A percentile compares a stretch with the other conserved stretches of the same genome.
Conservation (phyloP, 2,113 vertebrate species). For the Myanophis thanlyinensis region DNA sequence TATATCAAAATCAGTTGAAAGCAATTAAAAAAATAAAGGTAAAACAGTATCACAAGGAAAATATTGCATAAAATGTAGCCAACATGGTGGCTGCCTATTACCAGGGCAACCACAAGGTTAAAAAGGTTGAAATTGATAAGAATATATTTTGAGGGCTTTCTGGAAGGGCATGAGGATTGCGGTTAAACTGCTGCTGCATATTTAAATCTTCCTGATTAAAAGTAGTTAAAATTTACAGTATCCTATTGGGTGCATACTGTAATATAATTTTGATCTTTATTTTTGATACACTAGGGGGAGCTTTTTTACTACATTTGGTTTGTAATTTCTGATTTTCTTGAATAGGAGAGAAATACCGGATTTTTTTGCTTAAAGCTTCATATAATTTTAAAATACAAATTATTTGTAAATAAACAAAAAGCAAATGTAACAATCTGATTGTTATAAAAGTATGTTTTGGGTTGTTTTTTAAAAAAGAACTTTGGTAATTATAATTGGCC, state of each 20-base stretch:
- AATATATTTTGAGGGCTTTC: not conserved
- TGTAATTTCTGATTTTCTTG: not conserved
- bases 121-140: too few species aligned
- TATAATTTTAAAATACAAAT: not conserved
- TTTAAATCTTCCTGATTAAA: not conserved
- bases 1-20: not conserved
- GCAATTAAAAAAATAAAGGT: not conserved
- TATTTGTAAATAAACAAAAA: not conserved
- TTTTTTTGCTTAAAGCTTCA: not conserved
- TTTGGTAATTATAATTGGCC: not conserved
- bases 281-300: slow-evolving; percentile 19
- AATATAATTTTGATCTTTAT: not conserved
- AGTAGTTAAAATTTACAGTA: not conserved
- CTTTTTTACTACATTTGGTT: not conserved
- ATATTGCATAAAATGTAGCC: not conserved
- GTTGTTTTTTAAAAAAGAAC: not conserved
- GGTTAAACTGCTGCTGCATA: not conserved
- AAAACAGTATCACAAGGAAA: not conserved
- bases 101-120: not conserved
- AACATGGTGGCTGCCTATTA: not conserved
- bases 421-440: not conserved
- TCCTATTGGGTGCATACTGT: not conserved
- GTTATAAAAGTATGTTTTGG: not conserved
- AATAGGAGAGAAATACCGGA: not conserved
- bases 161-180: not conserved